Conservation (phyloP, 2,113 vertebrate genomes). For the Accipiter cooperii region DNA sequence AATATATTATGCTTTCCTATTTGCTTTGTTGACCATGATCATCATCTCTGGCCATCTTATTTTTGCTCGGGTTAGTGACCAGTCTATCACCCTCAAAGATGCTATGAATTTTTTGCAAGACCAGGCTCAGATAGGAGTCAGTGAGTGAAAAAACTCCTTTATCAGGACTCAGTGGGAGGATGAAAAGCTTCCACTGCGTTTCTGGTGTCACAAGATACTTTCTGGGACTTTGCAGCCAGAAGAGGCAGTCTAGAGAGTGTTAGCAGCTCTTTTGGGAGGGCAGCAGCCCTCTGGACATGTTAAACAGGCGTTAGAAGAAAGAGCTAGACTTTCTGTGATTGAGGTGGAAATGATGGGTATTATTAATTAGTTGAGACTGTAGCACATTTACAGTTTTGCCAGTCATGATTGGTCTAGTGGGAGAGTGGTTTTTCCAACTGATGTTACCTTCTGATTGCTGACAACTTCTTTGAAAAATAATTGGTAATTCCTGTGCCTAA, state of each 20-base stretch:
- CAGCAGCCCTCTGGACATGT: background rate
- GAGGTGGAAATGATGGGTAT: background rate
- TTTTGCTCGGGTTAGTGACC: background rate
- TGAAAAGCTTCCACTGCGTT: background rate
- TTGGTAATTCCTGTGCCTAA: background rate
- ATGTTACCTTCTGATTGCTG: background rate
- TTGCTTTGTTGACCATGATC: background rate
- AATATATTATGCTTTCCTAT: background rate
- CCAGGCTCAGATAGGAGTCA: background rate
- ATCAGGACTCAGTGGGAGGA: background rate
- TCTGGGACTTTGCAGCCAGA: background rate
- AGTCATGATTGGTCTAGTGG: background rate
- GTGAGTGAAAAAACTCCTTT: background rate
- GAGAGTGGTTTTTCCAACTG: background rate
- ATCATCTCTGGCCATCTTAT: background rate
- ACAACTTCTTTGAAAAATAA: background rate
- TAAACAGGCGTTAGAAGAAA: background rate
- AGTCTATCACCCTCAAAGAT: background rate
- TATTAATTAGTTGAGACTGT: background rate
- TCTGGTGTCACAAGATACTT: background rate
- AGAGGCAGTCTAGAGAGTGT: background rate
- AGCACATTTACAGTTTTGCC: background rate
- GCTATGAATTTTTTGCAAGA: background rate
- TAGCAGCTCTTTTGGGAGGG: background rate
- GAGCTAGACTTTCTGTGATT: background rate